Percentiles rank a stretch among this genome's conserved stretches.
phyloP scores from a whole-genome alignment of 1,140 invertebrate species.

The Andricus grossulariae region DNA sequence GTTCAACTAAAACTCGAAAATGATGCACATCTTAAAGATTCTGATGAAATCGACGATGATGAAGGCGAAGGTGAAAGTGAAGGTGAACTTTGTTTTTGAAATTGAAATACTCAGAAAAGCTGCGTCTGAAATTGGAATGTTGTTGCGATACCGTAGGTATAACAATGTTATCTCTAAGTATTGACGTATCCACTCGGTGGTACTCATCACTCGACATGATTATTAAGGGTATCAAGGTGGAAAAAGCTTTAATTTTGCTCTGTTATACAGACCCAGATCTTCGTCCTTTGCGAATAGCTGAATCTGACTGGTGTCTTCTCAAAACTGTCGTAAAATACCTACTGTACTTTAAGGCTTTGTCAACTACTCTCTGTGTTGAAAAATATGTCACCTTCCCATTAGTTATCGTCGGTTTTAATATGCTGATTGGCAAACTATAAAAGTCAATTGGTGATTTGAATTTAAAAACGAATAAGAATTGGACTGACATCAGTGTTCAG shows the following conservation, averaged over 20 bases:
- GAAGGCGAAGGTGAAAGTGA: no score
- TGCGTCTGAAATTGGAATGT: neutral
- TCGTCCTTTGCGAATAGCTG: neutral
- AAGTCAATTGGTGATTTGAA: neutral
- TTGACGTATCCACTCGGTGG: constrained; percentile 31
- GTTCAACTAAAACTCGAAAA: no score
- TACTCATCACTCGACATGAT: constrained; percentile 31
- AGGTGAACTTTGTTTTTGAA: neutral
- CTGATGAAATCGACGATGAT: no score
- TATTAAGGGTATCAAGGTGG: constrained; percentile 4
- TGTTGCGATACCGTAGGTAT: neutral
- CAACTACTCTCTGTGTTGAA: neutral
- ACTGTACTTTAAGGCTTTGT: neutral
- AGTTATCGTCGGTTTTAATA: neutral
- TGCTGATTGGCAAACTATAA: constrained; percentile 18
- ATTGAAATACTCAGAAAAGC: constrained; percentile 26
- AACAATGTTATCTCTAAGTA: constrained; percentile 9
- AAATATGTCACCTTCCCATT: neutral
- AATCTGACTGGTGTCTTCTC: constrained; percentile 27
- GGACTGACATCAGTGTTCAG: neutral
- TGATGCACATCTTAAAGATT: no score
- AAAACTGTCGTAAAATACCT: constrained; percentile 28
- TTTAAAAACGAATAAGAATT: neutral
- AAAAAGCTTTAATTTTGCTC: neutral
- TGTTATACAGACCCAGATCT: neutral